Base-by-base conservation (phyloP, 2,888 invertebrate species). In the Noctuana brunneofusca region DNA sequence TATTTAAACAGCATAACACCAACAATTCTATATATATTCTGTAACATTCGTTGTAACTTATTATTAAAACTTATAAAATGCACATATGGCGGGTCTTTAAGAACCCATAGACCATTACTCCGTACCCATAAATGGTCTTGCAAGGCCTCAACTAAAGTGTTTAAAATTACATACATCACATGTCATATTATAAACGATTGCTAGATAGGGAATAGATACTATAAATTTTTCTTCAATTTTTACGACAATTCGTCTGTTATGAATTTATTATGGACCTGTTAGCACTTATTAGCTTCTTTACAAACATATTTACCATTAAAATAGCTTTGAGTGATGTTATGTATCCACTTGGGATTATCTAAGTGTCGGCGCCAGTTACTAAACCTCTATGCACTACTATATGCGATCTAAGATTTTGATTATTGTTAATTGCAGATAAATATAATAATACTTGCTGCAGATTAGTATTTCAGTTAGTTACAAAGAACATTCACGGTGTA, bases 101-200 rank as follows among this genome's bases (percentile, higher is more conserved):
- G 27, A 50, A 50, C 27, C 50, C 50, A 50, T 30, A 30, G n/a
- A 16, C 50, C 27, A 16, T 24, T 30, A 27, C 27, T 18, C 41
- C 41, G n/a, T 32, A 20, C 20, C 55, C 56, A 16, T 56, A 43
- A 27, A 56, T 56, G 56, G 56, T 46, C 18, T 56, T n/a, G n/a
- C n/a, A 46, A n/a, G 30, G 46, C 18, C 56, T 56, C 56, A 30
- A 56, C 30, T 46, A 43, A 27, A 46, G 30, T 18, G 2, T 54
- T 41, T 24, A 41, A 11, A 22, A 35, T n/a, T 5, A 20, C n/a
- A 38, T 3, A 38, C n/a, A 22, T 56, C 8, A 46, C 12, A 30
- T 18, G n/a, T n/a, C n/a, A n/a, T n/a, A n/a, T n/a, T n/a, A 55
- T 46, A 43, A 56, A 56, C 14, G 14, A 14, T 38, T 38, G 14